Evolutionary conservation across 2,113 vertebrate genomes (phyloP), one percentile per base, ranked within the genome.

Genomic region (Tichodroma muraria): DNA sequence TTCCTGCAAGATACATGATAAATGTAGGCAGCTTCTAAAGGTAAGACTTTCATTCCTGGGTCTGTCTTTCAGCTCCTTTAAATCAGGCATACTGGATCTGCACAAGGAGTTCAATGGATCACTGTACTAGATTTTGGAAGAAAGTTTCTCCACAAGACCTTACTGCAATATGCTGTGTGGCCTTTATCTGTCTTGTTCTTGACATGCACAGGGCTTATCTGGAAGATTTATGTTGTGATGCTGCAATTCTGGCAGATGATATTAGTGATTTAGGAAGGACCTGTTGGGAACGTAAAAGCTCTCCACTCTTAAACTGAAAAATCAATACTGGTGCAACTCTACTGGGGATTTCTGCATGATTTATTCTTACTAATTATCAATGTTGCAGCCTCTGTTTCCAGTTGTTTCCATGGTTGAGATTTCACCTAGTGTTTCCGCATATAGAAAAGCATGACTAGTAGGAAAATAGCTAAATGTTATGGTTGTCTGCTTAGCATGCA

Each of bases 251-350:
- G 92, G 63, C 92, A 93, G 81, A 92, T 84, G 42, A 84, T 95
- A 91, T 84, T 72, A 76, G 85, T 89, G 94, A 95, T 96, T 95
- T 95, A 93, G 78, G 57, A 89, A 76, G 84, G 57, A 87, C 49
- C 84, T 79, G 16, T 76, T 89, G 57, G 40, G 23, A 27, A 89
- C 11, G 28, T 89, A 84, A 92, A 94, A 89, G 47, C 61, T 92
- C 35, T 89, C 76, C 49, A 78, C n/a, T 61, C 27, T 72, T 65
- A 78, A 70, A 90, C 78, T 85, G 78, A 95, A 96, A 96, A 96
- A 92, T 95, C 92, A 59, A 95, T 95, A 94, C 8, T 44, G 16
- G 18, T 73, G 50, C 33, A 88, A 42, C 15, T 85, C 79, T 88
- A 4, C 25, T 66, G 18, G 13, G 44, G 15, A 70, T 77, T 89